Base-by-base conservation (phyloP, 2,888 invertebrate genomes). In the Ryuthela nishihirai region DNA sequence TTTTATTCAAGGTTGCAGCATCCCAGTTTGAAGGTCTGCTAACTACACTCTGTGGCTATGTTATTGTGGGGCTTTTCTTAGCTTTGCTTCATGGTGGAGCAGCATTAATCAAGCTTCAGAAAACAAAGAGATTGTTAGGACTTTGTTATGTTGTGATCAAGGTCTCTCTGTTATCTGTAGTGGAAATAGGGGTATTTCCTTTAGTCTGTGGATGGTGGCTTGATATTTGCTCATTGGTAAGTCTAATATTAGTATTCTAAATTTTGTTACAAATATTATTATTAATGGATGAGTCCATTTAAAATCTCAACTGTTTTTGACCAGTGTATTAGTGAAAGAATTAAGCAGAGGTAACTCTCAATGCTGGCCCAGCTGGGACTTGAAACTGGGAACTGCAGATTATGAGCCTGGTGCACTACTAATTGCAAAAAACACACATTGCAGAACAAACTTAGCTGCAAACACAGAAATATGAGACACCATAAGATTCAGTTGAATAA, bases 141-240 rank as follows among this genome's bases (percentile, higher is more conserved):
- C 82, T 98, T 64, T 91, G 91, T 72, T 93, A 93, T 71, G 88
- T 93, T 35, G 87, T 89, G 36, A 87, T 89, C 36, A 83, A 83
- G 76, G 67, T 98, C 4, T 95, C 95, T 1, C 78, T 99, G 62
- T 79, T 99, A 23, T 91, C 95, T 4, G 93, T 98, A 32, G 88
- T 97, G 23, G 99, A 99, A 80, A 93, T 99, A 61, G 97, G 98
- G 3, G 87, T 98, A 1, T 83, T 99, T 68, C 99, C 99, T 0
- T 77, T 98, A 4, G 86, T 98, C 17, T 98, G 97, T 71, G 99
- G 99, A 7, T 98, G 97, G 93, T 99, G 99, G 98, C 78, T 99
- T 58, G 99, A 99, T 72, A 88, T 99, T 54, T 99, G 99, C 73
- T 97, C 98, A 0, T 77, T 99, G 67, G 77, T 77, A 67, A 69